Percentiles rank a stretch among this genome's conserved stretches.
Evolutionary conservation across 2,888 invertebrate species (phyloP).

Genomic region (Mesoligia furuncula): DNA sequence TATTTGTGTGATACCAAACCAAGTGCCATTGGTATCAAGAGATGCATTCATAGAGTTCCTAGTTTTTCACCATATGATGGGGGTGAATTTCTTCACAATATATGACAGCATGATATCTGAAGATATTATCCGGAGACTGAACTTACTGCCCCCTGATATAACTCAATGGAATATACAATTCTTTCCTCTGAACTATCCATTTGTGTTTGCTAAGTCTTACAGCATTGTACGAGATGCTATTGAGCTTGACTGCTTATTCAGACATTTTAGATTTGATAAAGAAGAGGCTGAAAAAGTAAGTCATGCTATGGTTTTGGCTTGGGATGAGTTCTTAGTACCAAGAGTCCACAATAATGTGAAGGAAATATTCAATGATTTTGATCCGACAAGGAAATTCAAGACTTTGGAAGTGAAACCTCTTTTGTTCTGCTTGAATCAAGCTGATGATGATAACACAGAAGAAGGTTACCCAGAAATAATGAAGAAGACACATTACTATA

Average conservation of each 20-base stretch:
- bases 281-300: conserved; percentile 87
- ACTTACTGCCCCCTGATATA: conserved; percentile 85
- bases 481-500: conserved; percentile 86
- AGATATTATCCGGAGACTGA: conserved; percentile 85
- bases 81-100: conserved; percentile 92
- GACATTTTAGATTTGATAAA: conserved; percentile 90
- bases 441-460: conserved; percentile 85
- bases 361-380: conserved; percentile 89
- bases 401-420: conserved; percentile 80
- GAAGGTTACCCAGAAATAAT: conserved; percentile 83
- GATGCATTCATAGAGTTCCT: conserved; percentile 92
- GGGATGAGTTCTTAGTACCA: conserved; percentile 93
- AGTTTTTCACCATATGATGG: conserved; percentile 92
- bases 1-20: conserved; percentile 91
- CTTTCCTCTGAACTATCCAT: conserved; percentile 92
- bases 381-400: conserved; percentile 82
- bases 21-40: conserved; percentile 87
- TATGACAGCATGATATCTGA: conserved; percentile 91
- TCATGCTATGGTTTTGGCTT: conserved; percentile 90
- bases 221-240: conserved; percentile 88
- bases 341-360: conserved; percentile 89
- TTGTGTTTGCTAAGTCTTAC: conserved; percentile 87
- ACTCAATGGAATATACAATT: conserved; percentile 90
- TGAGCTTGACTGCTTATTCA: conserved; percentile 92
- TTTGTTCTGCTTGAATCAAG: conserved; percentile 86